phyloP scores from a whole-genome alignment of 2,888 invertebrate genomes.

The Hedya salicella region DNA sequence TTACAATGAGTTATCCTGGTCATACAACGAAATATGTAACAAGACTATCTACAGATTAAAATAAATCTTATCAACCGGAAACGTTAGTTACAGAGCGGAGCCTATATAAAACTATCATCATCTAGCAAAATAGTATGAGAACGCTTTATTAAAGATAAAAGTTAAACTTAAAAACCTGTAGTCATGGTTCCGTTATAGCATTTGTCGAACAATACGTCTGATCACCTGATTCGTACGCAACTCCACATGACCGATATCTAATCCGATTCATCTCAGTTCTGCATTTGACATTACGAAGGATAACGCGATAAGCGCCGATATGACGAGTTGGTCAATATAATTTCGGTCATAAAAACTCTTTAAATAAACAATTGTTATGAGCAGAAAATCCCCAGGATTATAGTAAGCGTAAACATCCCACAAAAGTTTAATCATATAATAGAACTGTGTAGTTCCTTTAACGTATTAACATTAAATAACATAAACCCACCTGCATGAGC shows the following conservation, averaged over 20 bases:
- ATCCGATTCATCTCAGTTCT: slow-evolving; percentile 48
- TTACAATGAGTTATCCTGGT: neutral
- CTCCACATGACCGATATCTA: slow-evolving; percentile 63
- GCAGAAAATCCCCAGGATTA: slow-evolving; percentile 1
- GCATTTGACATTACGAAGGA: slow-evolving; percentile 46
- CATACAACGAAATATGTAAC: neutral
- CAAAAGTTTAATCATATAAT: no score
- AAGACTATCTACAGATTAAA: neutral
- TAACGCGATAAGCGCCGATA: slow-evolving; percentile 48
- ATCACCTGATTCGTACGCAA: slow-evolving; percentile 67
- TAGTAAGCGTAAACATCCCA: no score
- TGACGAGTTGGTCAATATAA: slow-evolving; percentile 41
- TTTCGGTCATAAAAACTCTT: slow-evolving; percentile 3
- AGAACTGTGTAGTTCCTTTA: no score
- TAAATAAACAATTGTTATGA: neutral
- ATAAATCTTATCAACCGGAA: neutral
- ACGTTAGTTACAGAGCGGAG: no score
- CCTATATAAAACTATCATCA: no score
- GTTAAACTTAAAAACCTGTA: neutral
- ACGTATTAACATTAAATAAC: no score
- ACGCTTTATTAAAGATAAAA: neutral
- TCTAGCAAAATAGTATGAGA: no score
- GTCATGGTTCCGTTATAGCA: neutral
- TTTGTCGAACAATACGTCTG: slow-evolving; percentile 53
- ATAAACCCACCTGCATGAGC: no score